Evolutionary conservation across 2,797 vertebrate genomes (phyloP), one percentile per base, ranked within the genome.

Genomic region (Gadopsis marmoratus): DNA sequence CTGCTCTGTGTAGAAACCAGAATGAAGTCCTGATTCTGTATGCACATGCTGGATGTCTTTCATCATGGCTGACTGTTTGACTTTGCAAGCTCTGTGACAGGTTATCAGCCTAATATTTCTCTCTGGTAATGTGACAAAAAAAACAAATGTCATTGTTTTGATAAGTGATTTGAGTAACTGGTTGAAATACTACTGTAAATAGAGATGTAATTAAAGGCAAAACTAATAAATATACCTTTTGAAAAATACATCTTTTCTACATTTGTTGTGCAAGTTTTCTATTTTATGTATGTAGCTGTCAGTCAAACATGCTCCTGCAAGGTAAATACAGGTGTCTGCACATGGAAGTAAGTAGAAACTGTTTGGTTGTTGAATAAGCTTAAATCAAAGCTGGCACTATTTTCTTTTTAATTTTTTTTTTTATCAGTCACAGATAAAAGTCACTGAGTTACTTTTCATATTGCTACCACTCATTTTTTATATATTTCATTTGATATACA

Each of bases 141-240:
- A 75, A 81, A 77, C 33, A 33, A 72, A 79, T 39, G 7, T 76
- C 50, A 11, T 76, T 68, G 47, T 76, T 88, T 88, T 87, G 45
- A 84, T 63, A 62, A 84, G 33, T 69, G 68, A 83, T 82, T 78
- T 86, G 50, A 76, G 60, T 33, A 48, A 55, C 60, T 59, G 83
- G 75, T 86, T 91, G 79, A 85, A 73, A 81, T 84, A 66, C 79
- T 86, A 86, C 88, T 94, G 93, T 94, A 94, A 93, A 94, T 94
- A 94, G 53, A 71, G 31, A 86, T 94, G 91, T 93, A 93, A 94
- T 90, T 91, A 92, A 89, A 92, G 79, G 83, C 74, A 48, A 86
- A 89, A 54, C 65, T 71, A 92, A 90, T 86, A 91, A 93, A 92
- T 88, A 55, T 74, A 80, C 75, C 64, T 90, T 91, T 92, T 88